phyloP scores from a whole-genome alignment of 1,140 invertebrate genomes.

The Anoplophora glabripennis region DNA sequence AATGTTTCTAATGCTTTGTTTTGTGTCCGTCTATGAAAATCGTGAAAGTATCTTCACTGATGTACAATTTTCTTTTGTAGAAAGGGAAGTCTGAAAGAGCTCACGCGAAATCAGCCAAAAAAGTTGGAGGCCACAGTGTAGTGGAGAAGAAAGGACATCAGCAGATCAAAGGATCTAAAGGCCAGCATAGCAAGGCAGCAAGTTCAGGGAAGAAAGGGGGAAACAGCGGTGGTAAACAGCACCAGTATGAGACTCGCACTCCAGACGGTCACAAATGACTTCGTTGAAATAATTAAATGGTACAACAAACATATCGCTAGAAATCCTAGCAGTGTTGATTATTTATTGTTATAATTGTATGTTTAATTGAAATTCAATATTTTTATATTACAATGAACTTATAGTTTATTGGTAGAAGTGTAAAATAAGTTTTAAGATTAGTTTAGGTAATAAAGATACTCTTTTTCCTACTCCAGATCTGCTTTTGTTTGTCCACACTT shows the following conservation, averaged over 20 bases:
- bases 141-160: slow-evolving; percentile 35
- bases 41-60: too few relatives aligned
- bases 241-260: slow-evolving; percentile 17
- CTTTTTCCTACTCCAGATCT: too few relatives aligned
- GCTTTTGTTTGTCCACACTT: too few relatives aligned
- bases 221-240: slow-evolving; percentile 33
- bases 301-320: too few relatives aligned
- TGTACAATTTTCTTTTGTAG: slow-evolving; percentile 19
- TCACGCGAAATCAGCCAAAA: slow-evolving; percentile 34
- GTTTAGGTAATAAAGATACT: too few relatives aligned
- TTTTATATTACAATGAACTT: background rate
- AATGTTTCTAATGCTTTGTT: too few relatives aligned
- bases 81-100: slow-evolving; percentile 30
- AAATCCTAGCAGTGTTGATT: too few relatives aligned
- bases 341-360: background rate
- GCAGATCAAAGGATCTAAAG: slow-evolving; percentile 27
- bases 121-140: slow-evolving; percentile 32
- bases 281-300: background rate
- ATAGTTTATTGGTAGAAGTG: background rate
- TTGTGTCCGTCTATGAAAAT: too few relatives aligned
- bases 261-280: background rate
- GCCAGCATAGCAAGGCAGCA: slow-evolving; percentile 28
- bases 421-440: too few relatives aligned
- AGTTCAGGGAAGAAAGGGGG: slow-evolving; percentile 37
- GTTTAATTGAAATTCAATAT: background rate